A percentile compares a stretch with the other conserved stretches of the same genome.
Evolutionary conservation across 1,140 invertebrate species (phyloP).

Genomic region (Pachyrhynchus sulphureomaculatus): DNA sequence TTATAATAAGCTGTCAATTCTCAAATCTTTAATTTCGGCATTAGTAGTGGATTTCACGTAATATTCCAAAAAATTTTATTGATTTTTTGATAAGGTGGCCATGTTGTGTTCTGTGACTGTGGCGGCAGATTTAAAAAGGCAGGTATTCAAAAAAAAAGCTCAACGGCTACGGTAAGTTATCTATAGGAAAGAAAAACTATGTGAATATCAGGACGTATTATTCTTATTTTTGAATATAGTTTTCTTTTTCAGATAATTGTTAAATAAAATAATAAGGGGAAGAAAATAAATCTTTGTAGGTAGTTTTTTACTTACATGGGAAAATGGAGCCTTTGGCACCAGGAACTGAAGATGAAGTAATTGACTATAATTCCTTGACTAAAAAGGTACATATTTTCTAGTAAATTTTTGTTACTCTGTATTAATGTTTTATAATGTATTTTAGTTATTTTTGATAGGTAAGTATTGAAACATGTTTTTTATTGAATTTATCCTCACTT

Average conservation of each 20-base stretch:
- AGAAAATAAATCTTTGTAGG: not conserved
- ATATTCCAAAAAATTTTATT: not conserved
- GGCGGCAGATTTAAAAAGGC: constrained; percentile 39
- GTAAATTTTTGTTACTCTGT: not conserved
- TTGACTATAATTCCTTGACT: constrained; percentile 33
- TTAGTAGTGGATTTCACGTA: too few species aligned
- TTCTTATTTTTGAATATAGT: constrained; percentile 1
- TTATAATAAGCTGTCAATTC: too few species aligned
- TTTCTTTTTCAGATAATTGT: constrained; percentile 25
- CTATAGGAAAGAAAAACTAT: not conserved
- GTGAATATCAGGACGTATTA: not conserved
- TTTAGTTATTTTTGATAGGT: too few species aligned
- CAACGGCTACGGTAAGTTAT: constrained; percentile 30
- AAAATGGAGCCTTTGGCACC: constrained; percentile 46
- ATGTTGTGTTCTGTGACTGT: constrained; percentile 40
- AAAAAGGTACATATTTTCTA: constrained; percentile 44
- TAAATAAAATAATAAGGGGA: not conserved
- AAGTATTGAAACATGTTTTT: too few species aligned
- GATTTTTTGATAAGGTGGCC: constrained; percentile 14
- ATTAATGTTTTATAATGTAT: too few species aligned
- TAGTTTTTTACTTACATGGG: not conserved
- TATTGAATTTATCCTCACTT: too few species aligned
- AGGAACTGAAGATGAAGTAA: constrained; percentile 46
- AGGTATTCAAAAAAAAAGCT: constrained; percentile 10
- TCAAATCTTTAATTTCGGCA: too few species aligned